Evolutionary conservation across 1,140 invertebrate species (phyloP).

Genomic region (Bombus balteatus): DNA sequence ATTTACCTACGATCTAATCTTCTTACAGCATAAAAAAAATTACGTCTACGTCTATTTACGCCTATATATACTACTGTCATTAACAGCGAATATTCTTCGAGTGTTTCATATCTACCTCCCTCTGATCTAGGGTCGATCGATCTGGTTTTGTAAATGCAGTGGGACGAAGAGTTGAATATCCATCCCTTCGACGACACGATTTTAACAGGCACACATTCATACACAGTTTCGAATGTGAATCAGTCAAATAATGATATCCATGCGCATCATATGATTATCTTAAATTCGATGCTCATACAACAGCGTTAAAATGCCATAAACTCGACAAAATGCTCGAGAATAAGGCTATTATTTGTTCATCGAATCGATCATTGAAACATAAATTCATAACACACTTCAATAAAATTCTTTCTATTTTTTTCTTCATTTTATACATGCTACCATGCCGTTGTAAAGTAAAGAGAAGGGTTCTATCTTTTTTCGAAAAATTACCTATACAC

Average conservation of each 20-base stretch:
- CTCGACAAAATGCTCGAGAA: constrained; percentile 39
- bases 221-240: constrained; percentile 64
- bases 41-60: neutral
- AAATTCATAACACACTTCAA: neutral
- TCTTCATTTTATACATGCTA: neutral
- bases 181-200: constrained; percentile 66
- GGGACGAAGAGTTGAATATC: constrained; percentile 73
- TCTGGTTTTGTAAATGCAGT: constrained; percentile 83
- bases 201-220: constrained; percentile 82
- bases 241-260: neutral
- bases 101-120: neutral
- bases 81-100: neutral
- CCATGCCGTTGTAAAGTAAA: constrained; percentile 2
- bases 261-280: neutral
- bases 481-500: constrained; percentile 42
- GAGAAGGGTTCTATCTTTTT: neutral
- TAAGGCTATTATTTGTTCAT: neutral
- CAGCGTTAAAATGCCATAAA: constrained; percentile 1
- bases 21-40: neutral
- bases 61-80: neutral
- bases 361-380: neutral
- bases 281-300: neutral
- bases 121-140: constrained; percentile 68
- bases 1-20: neutral
- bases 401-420: too few species aligned